These are phyloP conservation scores for Callithrix jacchus DNA, from an alignment of 2,113 vertebrate species.

Conservation along the genomic window DNA sequence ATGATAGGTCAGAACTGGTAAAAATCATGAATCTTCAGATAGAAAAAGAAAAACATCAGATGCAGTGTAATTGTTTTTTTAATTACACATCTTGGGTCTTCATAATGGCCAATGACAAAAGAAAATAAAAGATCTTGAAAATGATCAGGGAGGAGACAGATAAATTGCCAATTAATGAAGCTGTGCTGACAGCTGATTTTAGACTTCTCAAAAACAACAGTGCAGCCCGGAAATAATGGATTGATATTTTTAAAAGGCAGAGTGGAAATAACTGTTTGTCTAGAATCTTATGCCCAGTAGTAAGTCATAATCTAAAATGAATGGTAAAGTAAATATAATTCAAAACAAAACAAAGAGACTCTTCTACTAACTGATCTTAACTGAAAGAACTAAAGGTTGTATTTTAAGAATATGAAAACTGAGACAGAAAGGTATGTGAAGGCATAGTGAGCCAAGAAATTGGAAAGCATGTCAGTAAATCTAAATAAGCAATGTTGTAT, in stretches of 20 bases:
- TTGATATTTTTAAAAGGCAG: neutral
- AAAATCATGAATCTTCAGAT: neutral
- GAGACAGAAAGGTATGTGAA: neutral
- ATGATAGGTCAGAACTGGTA: neutral
- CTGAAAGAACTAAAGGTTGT: neutral
- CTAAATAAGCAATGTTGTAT: neutral
- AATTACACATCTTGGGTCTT: neutral
- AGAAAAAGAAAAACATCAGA: neutral
- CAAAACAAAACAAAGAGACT: neutral
- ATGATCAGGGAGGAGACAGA: neutral
- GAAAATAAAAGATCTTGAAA: neutral
- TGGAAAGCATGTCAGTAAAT: neutral
- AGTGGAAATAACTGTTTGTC: neutral
- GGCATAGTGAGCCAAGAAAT: neutral
- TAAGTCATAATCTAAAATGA: conserved; percentile 3
- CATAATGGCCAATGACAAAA: neutral
- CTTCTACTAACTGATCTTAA: neutral
- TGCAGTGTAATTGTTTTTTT: neutral
- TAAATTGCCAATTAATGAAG: neutral
- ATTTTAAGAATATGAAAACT: neutral
- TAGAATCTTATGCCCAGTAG: neutral
- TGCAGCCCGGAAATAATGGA: neutral
- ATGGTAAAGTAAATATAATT: neutral
- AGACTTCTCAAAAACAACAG: neutral
- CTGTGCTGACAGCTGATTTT: neutral